Evolutionary conservation across 1,140 invertebrate genomes (phyloP), one percentile per base, ranked within the genome.

Genomic region (Drosophila carrolli): DNA sequence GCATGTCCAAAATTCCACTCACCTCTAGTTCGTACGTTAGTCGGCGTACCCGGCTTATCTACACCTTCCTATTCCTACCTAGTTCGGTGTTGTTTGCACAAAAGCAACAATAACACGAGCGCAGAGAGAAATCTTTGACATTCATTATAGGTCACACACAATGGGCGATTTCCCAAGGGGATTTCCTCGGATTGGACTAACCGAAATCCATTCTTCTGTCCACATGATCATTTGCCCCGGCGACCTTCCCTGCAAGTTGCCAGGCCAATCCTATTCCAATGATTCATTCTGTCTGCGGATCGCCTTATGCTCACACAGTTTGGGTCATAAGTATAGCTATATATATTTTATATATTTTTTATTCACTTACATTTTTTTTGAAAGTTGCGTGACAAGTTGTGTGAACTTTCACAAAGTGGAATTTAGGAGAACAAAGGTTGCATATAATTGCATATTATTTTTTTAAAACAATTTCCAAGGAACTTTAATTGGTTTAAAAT

Each of bases 11-110:
- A 10, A 38, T 19, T 10, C 32, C 23, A 10, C 47, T 51, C 60
- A 37, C 23, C 72, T 75, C 61, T 47, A 70, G 41, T 44, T 73
- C 68, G 56, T 32, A 63, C 44, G 51, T 19, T 63, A 65, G 54
- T 75, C 53, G 19, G 61, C 73, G 47, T 67, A 46, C 35, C 61
- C 73, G 73, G 61, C 73, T 76, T 76, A 76, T 76, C 73, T 65
- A n/a, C 14, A 43, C 44, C 37, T 53, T 14, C 23, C 53, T 40
- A 47, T 48, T 19, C 23, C 23, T 61, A 75, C 65, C 37, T 67
- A 58, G 29, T 11, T 35, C 8, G n/a, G 35, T 51, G 48, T 43
- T 57, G 48, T 16, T 51, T 14, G 27, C 16, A 11, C 19, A 4
- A 43, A 57, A 29, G 4, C 19, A 56, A 56, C 23, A 48, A 48